phyloP scores from a whole-genome alignment of 1,140 invertebrate species.

The Neelides sp. region DNA sequence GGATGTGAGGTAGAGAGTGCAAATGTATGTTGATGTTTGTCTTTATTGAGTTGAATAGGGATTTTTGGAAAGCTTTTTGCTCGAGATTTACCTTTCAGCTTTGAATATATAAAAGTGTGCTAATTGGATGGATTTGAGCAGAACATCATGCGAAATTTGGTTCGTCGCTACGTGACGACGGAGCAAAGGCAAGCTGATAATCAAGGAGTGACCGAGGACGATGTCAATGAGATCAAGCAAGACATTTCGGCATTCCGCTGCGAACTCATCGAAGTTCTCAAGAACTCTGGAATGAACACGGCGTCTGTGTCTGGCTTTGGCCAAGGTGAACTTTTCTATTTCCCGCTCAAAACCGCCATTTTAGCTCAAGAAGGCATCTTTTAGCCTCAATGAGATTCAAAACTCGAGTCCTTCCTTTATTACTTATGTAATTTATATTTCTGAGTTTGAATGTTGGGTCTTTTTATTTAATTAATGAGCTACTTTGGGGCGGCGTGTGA shows the following conservation, averaged over 20 bases:
- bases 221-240: slow-evolving; percentile 98
- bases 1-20: too few species aligned
- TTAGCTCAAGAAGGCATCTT: neutral
- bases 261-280: slow-evolving; percentile 89
- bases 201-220: slow-evolving; percentile 95
- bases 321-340: slow-evolving; percentile 38
- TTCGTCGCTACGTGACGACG: slow-evolving; percentile 86
- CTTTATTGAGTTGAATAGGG: too few species aligned
- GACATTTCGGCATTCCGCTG: slow-evolving; percentile 89
- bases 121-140: too few species aligned
- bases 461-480: too few species aligned
- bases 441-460: too few species aligned
- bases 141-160: slow-evolving; percentile 89
- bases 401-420: too few species aligned
- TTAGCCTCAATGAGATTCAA: neutral
- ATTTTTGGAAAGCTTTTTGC: too few species aligned
- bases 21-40: too few species aligned
- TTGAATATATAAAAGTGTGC: too few species aligned
- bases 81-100: neutral
- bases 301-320: slow-evolving; percentile 61
- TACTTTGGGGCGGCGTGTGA: too few species aligned
- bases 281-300: slow-evolving; percentile 83
- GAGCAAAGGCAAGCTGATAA: slow-evolving; percentile 86
- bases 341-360: neutral
- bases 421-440: too few species aligned